Evolutionary conservation across 2,113 vertebrate species (phyloP).

Genomic region (Larimichthys polyactis): DNA sequence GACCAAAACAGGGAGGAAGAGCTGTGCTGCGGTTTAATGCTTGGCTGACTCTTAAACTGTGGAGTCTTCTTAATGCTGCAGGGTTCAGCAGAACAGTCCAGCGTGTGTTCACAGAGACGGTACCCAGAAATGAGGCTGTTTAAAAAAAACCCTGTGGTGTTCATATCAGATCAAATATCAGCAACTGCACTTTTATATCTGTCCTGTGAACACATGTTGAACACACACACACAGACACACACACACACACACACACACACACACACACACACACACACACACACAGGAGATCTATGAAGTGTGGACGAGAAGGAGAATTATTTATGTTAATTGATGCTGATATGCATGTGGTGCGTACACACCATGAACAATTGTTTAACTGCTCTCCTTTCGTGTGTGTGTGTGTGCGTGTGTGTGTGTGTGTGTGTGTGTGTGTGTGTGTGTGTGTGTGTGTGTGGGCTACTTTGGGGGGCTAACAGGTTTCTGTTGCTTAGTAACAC

Average conservation of each 20-base stretch:
- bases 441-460: conserved; percentile 38
- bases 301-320: conserved; percentile 1
- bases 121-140: neutral
- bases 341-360: conserved; percentile 2
- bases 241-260: neutral
- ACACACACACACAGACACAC: neutral
- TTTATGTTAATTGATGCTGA: conserved; percentile 13
- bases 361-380: conserved; percentile 40
- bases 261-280: neutral
- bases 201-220: neutral
- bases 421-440: conserved; percentile 24
- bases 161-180: neutral
- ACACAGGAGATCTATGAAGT: neutral
- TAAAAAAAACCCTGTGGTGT: neutral
- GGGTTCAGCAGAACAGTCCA: neutral
- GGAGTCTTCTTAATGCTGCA: neutral
- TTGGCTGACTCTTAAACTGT: neutral
- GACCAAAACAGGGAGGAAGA: conserved; percentile 46
- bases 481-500: conserved; percentile 82
- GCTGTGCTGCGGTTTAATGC: conserved; percentile 17
- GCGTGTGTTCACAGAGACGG: neutral
- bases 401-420: neutral
- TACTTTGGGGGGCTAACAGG: conserved; percentile 68
- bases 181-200: neutral
- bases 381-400: neutral